A percentile compares a stretch with the other conserved stretches of the same genome.
Conservation (phyloP, 2,888 invertebrate genomes). For the Zaprionus lineosus region DNA sequence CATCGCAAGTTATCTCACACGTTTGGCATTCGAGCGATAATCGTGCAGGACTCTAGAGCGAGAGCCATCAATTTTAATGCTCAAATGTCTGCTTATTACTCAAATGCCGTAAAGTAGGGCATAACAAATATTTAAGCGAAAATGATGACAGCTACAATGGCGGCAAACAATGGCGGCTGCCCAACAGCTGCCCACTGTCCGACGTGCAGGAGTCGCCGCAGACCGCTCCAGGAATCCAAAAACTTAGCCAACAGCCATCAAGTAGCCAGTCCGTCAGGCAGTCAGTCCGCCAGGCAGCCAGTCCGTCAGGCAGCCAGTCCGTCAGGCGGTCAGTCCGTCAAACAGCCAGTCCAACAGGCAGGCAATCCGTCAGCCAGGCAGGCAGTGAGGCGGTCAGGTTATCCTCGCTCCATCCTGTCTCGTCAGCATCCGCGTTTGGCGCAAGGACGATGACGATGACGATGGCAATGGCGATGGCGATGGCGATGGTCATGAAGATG, state of each 20-base stretch:
- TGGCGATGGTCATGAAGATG: too few relatives aligned
- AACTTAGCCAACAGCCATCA: slow-evolving; percentile 6
- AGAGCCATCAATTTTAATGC: too few relatives aligned
- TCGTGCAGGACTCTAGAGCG: too few relatives aligned
- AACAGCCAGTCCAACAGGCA: too few relatives aligned
- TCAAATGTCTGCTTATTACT: too few relatives aligned
- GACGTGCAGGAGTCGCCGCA: slow-evolving; percentile 11
- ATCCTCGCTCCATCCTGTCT: too few relatives aligned
- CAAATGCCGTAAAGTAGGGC: slow-evolving; percentile 28
- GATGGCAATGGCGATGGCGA: slow-evolving; percentile 1
- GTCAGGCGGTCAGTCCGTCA: neutral
- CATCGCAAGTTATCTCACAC: too few relatives aligned
- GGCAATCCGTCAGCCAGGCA: neutral
- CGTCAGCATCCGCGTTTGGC: slow-evolving; percentile 54
- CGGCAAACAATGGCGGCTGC: slow-evolving; percentile 9
- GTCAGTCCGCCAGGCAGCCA: slow-evolving; percentile 16
- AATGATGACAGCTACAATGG: slow-evolving; percentile 39
- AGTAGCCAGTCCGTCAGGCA: too few relatives aligned
- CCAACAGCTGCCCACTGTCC: slow-evolving; percentile 8
- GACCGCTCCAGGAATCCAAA: slow-evolving; percentile 1
- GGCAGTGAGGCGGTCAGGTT: neutral
- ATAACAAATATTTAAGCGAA: slow-evolving; percentile 42
- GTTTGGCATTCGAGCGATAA: too few relatives aligned
- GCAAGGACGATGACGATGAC: neutral
- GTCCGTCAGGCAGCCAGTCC: neutral